Evolutionary conservation across 2,888 invertebrate genomes (phyloP).

Genomic region (Cephonodes hylas): DNA sequence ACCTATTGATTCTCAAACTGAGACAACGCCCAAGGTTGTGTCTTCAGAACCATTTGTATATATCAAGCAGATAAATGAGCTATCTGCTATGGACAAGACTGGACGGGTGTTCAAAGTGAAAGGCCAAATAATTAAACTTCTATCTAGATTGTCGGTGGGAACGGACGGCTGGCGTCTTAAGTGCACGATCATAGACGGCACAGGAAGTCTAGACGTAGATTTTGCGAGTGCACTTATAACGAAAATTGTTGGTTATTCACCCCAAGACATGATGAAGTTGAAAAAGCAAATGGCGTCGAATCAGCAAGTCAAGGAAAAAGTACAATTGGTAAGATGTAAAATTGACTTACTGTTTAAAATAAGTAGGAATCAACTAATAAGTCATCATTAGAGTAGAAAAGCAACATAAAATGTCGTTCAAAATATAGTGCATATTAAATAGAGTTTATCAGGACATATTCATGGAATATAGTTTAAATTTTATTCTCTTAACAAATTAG

Average conservation of each 20-base stretch:
- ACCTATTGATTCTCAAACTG: slow-evolving; percentile 36
- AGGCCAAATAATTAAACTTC: slow-evolving; percentile 78
- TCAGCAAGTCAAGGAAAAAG: slow-evolving; percentile 58
- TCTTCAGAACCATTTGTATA: slow-evolving; percentile 65
- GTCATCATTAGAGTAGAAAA: too few species aligned
- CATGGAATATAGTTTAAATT: too few species aligned
- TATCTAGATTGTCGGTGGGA: slow-evolving; percentile 78
- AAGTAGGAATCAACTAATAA: too few species aligned
- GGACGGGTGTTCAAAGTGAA: slow-evolving; percentile 77
- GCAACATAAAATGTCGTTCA: too few species aligned
- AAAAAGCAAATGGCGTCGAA: slow-evolving; percentile 59
- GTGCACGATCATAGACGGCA: slow-evolving; percentile 81
- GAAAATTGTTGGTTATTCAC: slow-evolving; percentile 71
- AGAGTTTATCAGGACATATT: too few species aligned
- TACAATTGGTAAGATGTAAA: slow-evolving; percentile 46
- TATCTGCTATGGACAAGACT: slow-evolving; percentile 44
- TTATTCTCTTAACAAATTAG: too few species aligned
- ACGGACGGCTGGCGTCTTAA: slow-evolving; percentile 79
- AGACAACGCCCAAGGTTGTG: slow-evolving; percentile 33
- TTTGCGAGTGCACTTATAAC: slow-evolving; percentile 81
- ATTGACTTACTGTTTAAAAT: too few species aligned
- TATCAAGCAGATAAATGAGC: slow-evolving; percentile 67
- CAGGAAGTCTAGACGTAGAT: slow-evolving; percentile 76
- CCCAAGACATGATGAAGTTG: slow-evolving; percentile 66
- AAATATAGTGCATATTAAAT: too few species aligned